Conservation (phyloP, 2,888 invertebrate species). For the Griposia aprilina region DNA sequence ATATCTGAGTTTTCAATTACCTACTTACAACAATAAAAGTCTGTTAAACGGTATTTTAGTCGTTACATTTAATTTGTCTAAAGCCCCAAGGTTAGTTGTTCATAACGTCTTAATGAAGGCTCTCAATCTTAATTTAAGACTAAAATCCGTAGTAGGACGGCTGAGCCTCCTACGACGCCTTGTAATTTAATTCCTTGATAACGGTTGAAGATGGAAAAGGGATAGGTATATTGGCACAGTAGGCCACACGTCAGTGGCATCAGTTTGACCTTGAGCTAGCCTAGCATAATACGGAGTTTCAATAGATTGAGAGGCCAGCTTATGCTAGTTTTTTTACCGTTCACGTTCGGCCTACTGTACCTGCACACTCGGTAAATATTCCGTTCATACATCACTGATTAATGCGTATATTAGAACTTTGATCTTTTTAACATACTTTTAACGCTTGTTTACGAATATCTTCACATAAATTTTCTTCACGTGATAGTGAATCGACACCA, state of each 20-base stretch:
- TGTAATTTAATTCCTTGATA: constrained; percentile 32
- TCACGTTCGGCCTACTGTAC: neutral
- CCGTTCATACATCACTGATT: constrained; percentile 6
- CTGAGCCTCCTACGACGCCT: too few species aligned
- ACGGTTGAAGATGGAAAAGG: constrained; percentile 23
- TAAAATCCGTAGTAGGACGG: constrained; percentile 1
- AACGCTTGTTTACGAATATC: constrained; percentile 20
- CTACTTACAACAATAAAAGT: neutral
- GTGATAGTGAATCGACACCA: constrained; percentile 1
- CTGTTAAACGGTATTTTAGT: constrained; percentile 4
- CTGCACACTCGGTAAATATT: neutral
- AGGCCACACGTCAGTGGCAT: too few species aligned
- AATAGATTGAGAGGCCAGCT: neutral
- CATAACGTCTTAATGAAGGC: constrained; percentile 27
- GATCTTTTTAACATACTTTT: constrained; percentile 37
- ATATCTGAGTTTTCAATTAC: neutral
- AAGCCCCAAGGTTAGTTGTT: constrained; percentile 10
- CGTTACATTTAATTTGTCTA: constrained; percentile 7
- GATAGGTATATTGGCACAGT: neutral
- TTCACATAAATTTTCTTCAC: constrained; percentile 17
- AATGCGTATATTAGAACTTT: constrained; percentile 22
- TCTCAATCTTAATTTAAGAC: constrained; percentile 41
- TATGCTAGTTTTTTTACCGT: neutral
- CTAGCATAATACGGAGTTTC: neutral
- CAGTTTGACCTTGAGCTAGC: neutral